Evolutionary conservation across 2,113 vertebrate species (phyloP), one percentile per base, ranked within the genome.

Genomic region (Lampris megalopsis): DNA sequence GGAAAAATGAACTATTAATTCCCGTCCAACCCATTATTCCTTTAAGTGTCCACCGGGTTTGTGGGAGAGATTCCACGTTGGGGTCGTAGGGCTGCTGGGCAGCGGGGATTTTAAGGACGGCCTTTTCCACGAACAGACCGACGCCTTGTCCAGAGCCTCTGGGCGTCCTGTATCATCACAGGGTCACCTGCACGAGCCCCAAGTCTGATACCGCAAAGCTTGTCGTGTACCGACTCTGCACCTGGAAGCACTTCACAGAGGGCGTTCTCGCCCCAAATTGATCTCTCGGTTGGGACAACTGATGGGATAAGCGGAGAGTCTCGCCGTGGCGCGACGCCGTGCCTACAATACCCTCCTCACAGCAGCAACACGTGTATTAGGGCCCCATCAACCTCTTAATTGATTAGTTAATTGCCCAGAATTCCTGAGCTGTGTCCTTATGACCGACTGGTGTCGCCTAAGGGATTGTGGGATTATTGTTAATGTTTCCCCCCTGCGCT

Each of bases 381-480:
- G 73, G 72, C 41, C 75, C 54, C 58, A 86, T 89, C 78, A 88
- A 70, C 64, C 75, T 63, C 63, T 69, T 90, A 79, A 91, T 87
- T 88, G 85, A 90, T 86, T 85, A 65, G 68, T 73, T 92, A 92
- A 92, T 91, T 92, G 87, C 71, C 80, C 79, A 42, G 68, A 86
- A 87, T 86, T 80, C 73, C 63, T 72, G 64, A 72, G 66, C 67
- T 76, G 68, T 65, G 63, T 71, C 79, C 84, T 54, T 60, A 50
- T 79, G 85, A 74, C 87, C 75, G 9, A n/a, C 75, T 65, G 50
- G 69, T 73, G 78, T 68, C 53, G n/a, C 75, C 78, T 53, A 37
- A 42, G 85, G 86, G 92, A 89, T 73, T 80, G 82, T 77, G 66
- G 86, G 89, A 89, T 87, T 92, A 86, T 83, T 90, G 87, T 93